phyloP scores from a whole-genome alignment of 2,888 invertebrate species.

The Caenorhabditis becei region DNA sequence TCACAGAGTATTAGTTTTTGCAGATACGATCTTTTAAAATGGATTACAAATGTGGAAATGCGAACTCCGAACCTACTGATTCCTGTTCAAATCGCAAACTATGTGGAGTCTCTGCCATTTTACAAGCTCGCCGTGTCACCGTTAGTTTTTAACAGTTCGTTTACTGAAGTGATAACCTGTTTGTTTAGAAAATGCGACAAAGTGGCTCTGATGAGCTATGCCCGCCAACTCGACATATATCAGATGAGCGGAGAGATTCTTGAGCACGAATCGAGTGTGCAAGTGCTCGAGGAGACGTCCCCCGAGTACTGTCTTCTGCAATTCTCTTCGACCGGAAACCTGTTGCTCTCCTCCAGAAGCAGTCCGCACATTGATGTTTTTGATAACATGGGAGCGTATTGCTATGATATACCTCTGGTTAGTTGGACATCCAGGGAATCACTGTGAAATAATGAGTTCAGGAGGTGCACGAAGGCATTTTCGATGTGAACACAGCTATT shows the following conservation, averaged over 20 bases:
- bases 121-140: constrained; percentile 71
- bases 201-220: constrained; percentile 64
- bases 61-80: constrained; percentile 69
- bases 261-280: constrained; percentile 66
- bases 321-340: constrained; percentile 63
- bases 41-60: constrained; percentile 69
- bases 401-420: constrained; percentile 70
- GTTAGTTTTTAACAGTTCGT: constrained; percentile 55
- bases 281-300: constrained; percentile 69
- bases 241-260: constrained; percentile 52
- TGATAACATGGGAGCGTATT: constrained; percentile 69
- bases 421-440: constrained; percentile 17
- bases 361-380: constrained; percentile 72
- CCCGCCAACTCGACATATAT: constrained; percentile 65
- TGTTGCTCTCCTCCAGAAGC: constrained; percentile 71
- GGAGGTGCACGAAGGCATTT: constrained; percentile 53
- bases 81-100: constrained; percentile 70
- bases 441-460: constrained; percentile 7
- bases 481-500: constrained; percentile 64
- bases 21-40: constrained; percentile 64
- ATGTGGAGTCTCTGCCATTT: constrained; percentile 69
- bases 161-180: too few relatives aligned
- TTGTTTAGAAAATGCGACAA: constrained; percentile 63
- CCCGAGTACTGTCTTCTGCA: constrained; percentile 72
- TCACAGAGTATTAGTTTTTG: background rate